phyloP scores from a whole-genome alignment of 1,140 invertebrate genomes.

The Cylas formicarius region DNA sequence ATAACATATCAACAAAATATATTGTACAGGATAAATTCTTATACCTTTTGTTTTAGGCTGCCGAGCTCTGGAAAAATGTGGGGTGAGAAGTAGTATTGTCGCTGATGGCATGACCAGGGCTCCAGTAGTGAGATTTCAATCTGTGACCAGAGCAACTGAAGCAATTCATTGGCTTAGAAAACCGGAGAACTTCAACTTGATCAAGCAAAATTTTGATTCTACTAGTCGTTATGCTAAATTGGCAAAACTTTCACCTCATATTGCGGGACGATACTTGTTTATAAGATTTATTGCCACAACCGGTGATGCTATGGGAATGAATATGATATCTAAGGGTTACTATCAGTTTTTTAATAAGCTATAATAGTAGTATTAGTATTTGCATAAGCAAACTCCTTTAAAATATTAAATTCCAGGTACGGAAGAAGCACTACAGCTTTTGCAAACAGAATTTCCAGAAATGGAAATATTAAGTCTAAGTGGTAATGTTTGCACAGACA shows the following conservation, averaged over 20 bases:
- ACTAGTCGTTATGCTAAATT: constrained; percentile 82
- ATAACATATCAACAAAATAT: too few relatives aligned
- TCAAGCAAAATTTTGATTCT: constrained; percentile 80
- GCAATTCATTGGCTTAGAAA: constrained; percentile 79
- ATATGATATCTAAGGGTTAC: constrained; percentile 86
- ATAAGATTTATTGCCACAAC: constrained; percentile 89
- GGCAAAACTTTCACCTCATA: constrained; percentile 66
- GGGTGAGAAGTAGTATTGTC: constrained; percentile 71
- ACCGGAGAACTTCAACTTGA: constrained; percentile 64
- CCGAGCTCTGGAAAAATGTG: constrained; percentile 70
- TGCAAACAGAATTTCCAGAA: constrained; percentile 69
- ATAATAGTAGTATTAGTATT: background rate
- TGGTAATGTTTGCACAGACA: constrained; percentile 96
- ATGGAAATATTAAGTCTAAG: constrained; percentile 91
- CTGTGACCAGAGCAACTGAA: constrained; percentile 65
- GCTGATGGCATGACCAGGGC: constrained; percentile 94
- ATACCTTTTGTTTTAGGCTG: constrained; percentile 37
- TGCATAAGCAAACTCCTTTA: background rate
- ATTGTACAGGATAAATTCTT: background rate
- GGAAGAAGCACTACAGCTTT: constrained; percentile 68
- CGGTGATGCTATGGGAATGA: constrained; percentile 99
- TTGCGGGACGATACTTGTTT: constrained; percentile 82
- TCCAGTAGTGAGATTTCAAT: constrained; percentile 82
- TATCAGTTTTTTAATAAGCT: background rate
- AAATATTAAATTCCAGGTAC: constrained; percentile 50